phyloP scores from a whole-genome alignment of 1,140 invertebrate species.

The Drosophila ironensis region DNA sequence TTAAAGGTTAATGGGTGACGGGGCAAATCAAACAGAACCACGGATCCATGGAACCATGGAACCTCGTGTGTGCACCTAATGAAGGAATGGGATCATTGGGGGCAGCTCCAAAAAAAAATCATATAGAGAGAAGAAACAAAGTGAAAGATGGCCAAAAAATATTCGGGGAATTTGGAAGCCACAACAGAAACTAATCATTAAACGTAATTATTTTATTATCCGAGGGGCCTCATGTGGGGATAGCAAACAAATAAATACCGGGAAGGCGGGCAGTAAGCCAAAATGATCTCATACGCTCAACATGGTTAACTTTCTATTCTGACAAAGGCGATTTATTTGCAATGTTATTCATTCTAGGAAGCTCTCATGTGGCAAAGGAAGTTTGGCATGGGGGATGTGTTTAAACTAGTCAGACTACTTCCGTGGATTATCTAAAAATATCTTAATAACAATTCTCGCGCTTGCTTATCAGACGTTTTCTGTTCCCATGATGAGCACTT shows the following conservation, averaged over 20 bases:
- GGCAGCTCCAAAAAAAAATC: background rate
- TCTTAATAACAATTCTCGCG: slow-evolving; percentile 34
- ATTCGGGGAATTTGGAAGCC: slow-evolving; percentile 25
- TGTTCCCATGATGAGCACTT: too few relatives aligned
- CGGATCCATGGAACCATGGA: background rate
- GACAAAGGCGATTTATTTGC: too few relatives aligned
- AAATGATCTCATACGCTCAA: background rate
- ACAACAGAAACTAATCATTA: slow-evolving; percentile 16
- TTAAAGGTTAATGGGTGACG: slow-evolving; percentile 77
- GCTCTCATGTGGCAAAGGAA: too few relatives aligned
- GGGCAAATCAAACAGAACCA: slow-evolving; percentile 36
- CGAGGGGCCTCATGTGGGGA: background rate
- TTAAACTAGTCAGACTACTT: too few relatives aligned
- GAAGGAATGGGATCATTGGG: slow-evolving; percentile 14
- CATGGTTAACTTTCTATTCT: background rate
- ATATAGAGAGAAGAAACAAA: too few relatives aligned
- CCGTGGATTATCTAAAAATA: too few relatives aligned
- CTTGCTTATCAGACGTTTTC: slow-evolving; percentile 27
- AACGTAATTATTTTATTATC: slow-evolving; percentile 31
- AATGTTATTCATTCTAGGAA: background rate
- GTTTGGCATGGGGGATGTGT: too few relatives aligned
- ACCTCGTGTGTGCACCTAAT: slow-evolving; percentile 5
- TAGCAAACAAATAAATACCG: background rate
- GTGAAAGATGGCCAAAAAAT: background rate
- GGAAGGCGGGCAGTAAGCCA: too few relatives aligned